Conservation (phyloP, 2,888 invertebrate genomes). For the Drosophila monieri region DNA sequence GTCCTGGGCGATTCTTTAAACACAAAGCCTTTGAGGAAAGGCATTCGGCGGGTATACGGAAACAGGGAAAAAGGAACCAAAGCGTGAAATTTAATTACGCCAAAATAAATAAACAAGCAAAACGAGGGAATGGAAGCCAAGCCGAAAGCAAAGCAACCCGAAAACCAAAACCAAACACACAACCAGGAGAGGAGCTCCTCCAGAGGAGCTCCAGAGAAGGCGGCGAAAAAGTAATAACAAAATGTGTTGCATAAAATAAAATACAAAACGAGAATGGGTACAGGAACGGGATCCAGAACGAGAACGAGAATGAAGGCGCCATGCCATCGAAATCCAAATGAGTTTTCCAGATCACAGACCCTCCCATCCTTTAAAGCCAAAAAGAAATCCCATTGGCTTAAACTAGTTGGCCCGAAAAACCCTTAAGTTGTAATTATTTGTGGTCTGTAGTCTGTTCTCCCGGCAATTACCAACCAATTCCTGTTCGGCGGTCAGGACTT, state of each 20-base stretch:
- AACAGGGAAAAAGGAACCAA: slow-evolving; percentile 35
- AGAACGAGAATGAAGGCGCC: not conserved
- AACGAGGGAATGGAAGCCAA: slow-evolving; percentile 44
- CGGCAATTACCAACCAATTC: slow-evolving; percentile 57
- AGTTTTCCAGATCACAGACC: slow-evolving; percentile 15
- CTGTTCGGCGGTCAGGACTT: not conserved
- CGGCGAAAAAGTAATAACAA: slow-evolving; percentile 23
- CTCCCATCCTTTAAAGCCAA: slow-evolving; percentile 4
- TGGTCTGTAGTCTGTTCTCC: slow-evolving; percentile 2
- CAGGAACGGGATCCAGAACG: slow-evolving; percentile 5
- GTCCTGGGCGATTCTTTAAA: slow-evolving; percentile 25
- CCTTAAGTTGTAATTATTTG: slow-evolving; percentile 58
- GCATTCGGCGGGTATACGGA: slow-evolving; percentile 16
- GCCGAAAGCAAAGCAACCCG: slow-evolving; percentile 53
- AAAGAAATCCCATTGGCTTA: slow-evolving; percentile 18
- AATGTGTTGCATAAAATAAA: slow-evolving; percentile 27
- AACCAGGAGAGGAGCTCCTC: slow-evolving; percentile 3
- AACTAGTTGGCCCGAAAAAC: slow-evolving; percentile 16
- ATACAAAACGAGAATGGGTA: slow-evolving; percentile 10
- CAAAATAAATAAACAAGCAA: slow-evolving; percentile 67
- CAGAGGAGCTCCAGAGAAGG: slow-evolving; percentile 8
- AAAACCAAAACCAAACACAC: slow-evolving; percentile 47
- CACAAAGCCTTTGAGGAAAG: slow-evolving; percentile 42
- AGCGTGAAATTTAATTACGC: slow-evolving; percentile 71
- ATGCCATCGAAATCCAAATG: slow-evolving; percentile 39